These are phyloP conservation scores for Hypomecis atomaria DNA, from an alignment of 2,888 invertebrate genomes.

Conservation along the genomic window DNA sequence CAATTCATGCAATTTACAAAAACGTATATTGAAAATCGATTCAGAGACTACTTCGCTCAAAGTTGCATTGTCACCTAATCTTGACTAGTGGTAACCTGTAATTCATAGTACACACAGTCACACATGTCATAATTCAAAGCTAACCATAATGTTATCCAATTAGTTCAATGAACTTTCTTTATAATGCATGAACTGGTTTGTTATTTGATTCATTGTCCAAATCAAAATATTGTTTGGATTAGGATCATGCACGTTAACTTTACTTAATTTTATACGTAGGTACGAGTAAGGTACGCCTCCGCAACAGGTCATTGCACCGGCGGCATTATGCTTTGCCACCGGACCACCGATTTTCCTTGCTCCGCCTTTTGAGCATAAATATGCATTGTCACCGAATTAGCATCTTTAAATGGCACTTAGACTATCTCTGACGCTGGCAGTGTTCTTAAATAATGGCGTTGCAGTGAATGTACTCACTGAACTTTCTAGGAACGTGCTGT, in stretches of 20 bases:
- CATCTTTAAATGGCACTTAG: slow-evolving; percentile 37
- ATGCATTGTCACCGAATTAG: slow-evolving; percentile 40
- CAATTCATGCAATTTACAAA: neutral
- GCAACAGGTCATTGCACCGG: slow-evolving; percentile 55
- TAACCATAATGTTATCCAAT: slow-evolving; percentile 32
- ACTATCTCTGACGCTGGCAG: slow-evolving; percentile 22
- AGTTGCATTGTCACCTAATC: neutral
- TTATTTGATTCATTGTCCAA: slow-evolving; percentile 50
- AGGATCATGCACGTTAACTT: slow-evolving; percentile 43
- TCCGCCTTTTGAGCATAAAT: slow-evolving; percentile 44
- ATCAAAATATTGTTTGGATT: slow-evolving; percentile 49
- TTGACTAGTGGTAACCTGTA: neutral
- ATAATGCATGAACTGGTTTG: slow-evolving; percentile 39
- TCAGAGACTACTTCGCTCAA: neutral
- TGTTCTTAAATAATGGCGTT: slow-evolving; percentile 32
- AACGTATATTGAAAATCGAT: neutral
- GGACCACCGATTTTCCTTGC: slow-evolving; percentile 34
- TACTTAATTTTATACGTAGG: slow-evolving; percentile 44
- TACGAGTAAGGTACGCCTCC: slow-evolving; percentile 45
- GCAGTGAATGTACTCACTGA: slow-evolving; percentile 33
- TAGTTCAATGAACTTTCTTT: slow-evolving; percentile 46
- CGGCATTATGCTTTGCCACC: slow-evolving; percentile 34
- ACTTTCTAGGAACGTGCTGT: slow-evolving; percentile 32
- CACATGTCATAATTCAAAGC: slow-evolving; percentile 5
- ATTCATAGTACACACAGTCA: neutral